phyloP scores from a whole-genome alignment of 2,113 vertebrate species.

The Petrocephalus zakoni region DNA sequence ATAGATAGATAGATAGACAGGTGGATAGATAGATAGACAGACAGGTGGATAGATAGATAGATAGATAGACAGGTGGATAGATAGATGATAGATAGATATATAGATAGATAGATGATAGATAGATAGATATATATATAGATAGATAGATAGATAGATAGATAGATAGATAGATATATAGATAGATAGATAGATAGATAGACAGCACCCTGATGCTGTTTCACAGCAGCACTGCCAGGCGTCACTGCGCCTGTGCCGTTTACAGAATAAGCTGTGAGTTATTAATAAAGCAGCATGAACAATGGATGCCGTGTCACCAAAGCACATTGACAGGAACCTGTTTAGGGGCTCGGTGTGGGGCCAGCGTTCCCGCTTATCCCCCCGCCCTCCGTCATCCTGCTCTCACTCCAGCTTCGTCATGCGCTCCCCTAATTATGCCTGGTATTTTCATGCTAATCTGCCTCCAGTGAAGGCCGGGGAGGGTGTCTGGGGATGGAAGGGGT shows the following conservation, averaged over 20 bases:
- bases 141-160: background rate
- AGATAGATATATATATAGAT: too few species aligned
- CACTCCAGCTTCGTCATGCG: background rate
- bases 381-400: too few species aligned
- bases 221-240: background rate
- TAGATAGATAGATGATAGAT: too few species aligned
- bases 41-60: too few species aligned
- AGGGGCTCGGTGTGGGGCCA: background rate
- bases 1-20: background rate
- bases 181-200: background rate
- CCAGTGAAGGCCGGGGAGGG: background rate
- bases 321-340: background rate
- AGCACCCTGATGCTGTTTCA: background rate
- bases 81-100: too few species aligned
- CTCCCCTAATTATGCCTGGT: background rate
- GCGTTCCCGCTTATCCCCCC: background rate
- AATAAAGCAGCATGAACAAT: background rate
- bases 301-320: background rate
- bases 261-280: background rate
- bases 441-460: background rate
- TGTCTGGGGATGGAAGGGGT: background rate
- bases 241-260: background rate
- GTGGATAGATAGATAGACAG: too few species aligned
- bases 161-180: background rate
- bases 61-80: too few species aligned